These are phyloP conservation scores for Apodemus sylvaticus DNA, from an alignment of 2,113 vertebrate genomes.

Conservation along the genomic window DNA sequence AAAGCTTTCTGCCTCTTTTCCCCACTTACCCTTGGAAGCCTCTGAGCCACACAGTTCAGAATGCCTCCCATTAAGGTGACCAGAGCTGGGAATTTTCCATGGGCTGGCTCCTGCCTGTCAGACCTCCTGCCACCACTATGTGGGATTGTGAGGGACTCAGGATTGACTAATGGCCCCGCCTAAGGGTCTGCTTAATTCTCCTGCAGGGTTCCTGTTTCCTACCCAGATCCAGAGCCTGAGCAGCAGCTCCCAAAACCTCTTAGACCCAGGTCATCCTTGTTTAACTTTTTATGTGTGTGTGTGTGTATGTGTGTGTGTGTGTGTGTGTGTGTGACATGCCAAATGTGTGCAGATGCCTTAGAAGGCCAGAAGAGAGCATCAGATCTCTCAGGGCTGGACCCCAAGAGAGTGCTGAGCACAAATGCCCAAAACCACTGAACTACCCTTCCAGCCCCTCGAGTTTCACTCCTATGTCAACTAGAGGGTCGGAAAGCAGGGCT, in stretches of 20 bases:
- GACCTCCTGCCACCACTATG: not conserved
- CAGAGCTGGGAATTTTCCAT: slow-evolving; percentile 16
- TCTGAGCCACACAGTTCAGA: no score
- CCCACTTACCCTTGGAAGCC: slow-evolving; percentile 46
- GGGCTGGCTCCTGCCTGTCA: slow-evolving; percentile 35
- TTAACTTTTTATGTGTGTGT: not conserved
- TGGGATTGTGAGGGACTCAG: slow-evolving; percentile 12
- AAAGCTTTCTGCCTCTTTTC: not conserved
- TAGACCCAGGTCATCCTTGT: slow-evolving; percentile 7
- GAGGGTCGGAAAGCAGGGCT: not conserved
- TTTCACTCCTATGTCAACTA: not conserved
- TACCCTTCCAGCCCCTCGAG: not conserved
- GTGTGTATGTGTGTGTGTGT: not conserved
- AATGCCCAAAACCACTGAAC: not conserved
- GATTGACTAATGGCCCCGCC: not conserved
- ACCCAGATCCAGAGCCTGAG: not conserved
- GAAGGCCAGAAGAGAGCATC: not conserved
- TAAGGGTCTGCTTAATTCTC: not conserved
- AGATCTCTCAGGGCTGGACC: not conserved
- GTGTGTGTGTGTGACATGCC: not conserved
- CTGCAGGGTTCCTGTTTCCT: slow-evolving; percentile 17
- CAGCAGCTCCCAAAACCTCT: slow-evolving; percentile 13
- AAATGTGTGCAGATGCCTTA: not conserved
- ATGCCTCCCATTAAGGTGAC: slow-evolving; percentile 26
- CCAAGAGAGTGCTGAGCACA: no score